Conservation (phyloP, 2,113 vertebrate species). For the Antigone vipio region DNA sequence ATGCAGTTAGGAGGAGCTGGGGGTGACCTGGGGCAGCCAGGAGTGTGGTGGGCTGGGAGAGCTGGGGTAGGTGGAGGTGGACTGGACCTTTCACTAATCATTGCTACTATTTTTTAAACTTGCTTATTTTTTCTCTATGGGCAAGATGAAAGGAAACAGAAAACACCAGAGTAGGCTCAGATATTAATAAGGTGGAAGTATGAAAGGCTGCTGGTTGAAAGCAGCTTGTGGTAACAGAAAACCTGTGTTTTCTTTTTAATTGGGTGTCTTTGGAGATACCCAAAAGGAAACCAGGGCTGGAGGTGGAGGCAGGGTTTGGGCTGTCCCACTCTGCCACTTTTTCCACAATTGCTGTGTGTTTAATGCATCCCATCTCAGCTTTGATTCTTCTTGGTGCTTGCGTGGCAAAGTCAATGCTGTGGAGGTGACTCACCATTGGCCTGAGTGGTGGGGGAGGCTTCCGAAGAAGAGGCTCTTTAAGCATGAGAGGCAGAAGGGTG, state of each 20-base stretch:
- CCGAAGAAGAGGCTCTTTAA: background rate
- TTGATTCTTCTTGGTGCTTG: background rate
- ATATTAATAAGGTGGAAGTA: background rate
- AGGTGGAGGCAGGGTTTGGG: background rate
- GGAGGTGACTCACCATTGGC: background rate
- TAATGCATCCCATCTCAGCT: background rate
- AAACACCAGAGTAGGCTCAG: background rate
- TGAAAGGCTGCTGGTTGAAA: background rate
- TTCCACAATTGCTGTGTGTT: background rate
- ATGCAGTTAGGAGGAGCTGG: background rate
- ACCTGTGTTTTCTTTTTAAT: background rate
- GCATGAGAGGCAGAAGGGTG: background rate
- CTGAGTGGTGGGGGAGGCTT: rapidly evolving
- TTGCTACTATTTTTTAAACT: background rate
- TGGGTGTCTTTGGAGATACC: background rate
- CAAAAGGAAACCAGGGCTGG: background rate
- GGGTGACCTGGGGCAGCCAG: background rate
- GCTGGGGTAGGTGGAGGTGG: background rate
- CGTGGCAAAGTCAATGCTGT: background rate
- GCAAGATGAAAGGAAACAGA: background rate
- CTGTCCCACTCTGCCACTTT: background rate
- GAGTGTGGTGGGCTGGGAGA: background rate
- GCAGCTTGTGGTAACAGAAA: background rate
- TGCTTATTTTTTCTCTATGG: background rate
- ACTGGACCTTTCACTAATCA: background rate